Evolutionary conservation across 2,113 vertebrate species (phyloP).

Genomic region (Emberiza fucata): DNA sequence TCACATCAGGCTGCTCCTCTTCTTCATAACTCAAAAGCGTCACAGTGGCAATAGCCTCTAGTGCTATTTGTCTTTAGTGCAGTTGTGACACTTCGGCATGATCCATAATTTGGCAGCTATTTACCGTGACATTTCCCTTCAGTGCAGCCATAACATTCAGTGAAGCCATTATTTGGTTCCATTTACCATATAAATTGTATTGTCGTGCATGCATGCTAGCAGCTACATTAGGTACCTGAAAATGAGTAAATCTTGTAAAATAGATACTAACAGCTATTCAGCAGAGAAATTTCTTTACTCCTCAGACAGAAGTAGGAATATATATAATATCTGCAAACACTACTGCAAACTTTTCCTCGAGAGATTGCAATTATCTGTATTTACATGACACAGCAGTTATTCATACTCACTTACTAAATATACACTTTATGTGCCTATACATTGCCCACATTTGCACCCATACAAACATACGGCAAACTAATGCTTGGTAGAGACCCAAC

Average conservation of each 20-base stretch:
- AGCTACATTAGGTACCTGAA: conserved; percentile 80
- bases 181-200: conserved; percentile 90
- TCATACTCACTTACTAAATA: neutral
- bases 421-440: neutral
- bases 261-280: conserved; percentile 76
- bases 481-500: conserved; percentile 23
- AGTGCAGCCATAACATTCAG: conserved; percentile 85
- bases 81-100: conserved; percentile 82
- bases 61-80: conserved; percentile 84
- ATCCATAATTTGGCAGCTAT: conserved; percentile 88
- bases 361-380: conserved; percentile 50
- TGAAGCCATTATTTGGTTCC: conserved; percentile 83
- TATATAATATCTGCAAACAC: conserved; percentile 35
- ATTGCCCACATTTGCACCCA: fast-evolving
- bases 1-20: conserved; percentile 71
- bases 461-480: neutral
- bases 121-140: conserved; percentile 86
- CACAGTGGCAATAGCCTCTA: conserved; percentile 77
- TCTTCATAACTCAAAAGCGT: conserved; percentile 81
- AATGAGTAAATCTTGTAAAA: conserved; percentile 85
- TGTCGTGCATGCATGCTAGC: conserved; percentile 82
- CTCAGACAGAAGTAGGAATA: conserved; percentile 49
- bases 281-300: conserved; percentile 59
- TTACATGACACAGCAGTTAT: conserved; percentile 28
- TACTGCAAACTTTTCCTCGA: conserved; percentile 43